Conservation (phyloP, 2,888 invertebrate species). For the Crocallis elinguaria region DNA sequence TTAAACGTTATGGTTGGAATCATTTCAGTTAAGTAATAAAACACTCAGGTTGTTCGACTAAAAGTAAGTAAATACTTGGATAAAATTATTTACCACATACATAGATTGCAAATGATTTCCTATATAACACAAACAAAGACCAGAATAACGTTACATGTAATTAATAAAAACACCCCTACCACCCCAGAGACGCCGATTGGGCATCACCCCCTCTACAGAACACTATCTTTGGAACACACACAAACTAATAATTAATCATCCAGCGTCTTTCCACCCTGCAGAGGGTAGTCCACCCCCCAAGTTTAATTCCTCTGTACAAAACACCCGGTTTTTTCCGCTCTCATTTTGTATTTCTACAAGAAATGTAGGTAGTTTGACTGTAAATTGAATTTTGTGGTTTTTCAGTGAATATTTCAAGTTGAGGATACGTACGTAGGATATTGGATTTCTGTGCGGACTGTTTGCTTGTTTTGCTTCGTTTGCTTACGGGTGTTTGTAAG, state of each 20-base stretch:
- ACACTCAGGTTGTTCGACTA: too few species aligned
- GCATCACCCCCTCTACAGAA: slow-evolving; percentile 42
- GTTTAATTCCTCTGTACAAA: slow-evolving; percentile 78
- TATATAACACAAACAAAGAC: slow-evolving; percentile 8
- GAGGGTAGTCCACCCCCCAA: slow-evolving; percentile 46
- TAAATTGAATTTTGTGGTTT: slow-evolving; percentile 84
- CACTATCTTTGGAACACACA: slow-evolving; percentile 78
- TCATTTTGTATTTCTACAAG: slow-evolving; percentile 78
- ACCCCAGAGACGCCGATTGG: slow-evolving; percentile 27
- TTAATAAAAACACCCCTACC: slow-evolving; percentile 37
- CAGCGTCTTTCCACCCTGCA: slow-evolving; percentile 65
- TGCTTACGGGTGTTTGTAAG: neutral
- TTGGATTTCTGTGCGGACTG: slow-evolving; percentile 49
- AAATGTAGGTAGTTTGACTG: slow-evolving; percentile 59
- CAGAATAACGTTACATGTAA: slow-evolving; percentile 38
- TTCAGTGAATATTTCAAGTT: slow-evolving; percentile 74
- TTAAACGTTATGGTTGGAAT: too few species aligned
- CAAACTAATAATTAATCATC: slow-evolving; percentile 85
- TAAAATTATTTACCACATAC: neutral
- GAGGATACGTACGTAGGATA: slow-evolving; percentile 54
- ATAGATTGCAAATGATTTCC: neutral
- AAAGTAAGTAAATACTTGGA: too few species aligned
- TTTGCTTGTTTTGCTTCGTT: slow-evolving; percentile 22
- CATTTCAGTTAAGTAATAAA: too few species aligned
- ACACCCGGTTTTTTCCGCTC: slow-evolving; percentile 75